Evolutionary conservation across 2,113 vertebrate genomes (phyloP).

Genomic region (Bos indicus): DNA sequence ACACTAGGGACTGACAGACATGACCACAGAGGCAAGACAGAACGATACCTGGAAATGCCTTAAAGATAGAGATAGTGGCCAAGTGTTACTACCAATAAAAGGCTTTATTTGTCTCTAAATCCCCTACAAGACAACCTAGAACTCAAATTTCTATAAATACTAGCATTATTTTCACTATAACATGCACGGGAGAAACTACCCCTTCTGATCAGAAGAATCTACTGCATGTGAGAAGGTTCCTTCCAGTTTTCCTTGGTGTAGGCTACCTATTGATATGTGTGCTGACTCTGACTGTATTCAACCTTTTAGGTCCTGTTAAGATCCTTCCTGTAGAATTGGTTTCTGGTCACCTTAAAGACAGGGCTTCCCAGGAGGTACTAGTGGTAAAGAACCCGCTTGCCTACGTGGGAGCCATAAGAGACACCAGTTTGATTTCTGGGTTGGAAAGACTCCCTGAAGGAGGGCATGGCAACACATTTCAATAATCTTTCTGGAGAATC

Average conservation of each 20-base stretch:
- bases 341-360: neutral
- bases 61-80: neutral
- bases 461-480: neutral
- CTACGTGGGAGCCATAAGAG: neutral
- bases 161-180: neutral
- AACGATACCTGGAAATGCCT: neutral
- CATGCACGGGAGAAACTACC: neutral
- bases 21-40: neutral
- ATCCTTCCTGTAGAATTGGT: neutral
- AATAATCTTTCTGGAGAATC: neutral
- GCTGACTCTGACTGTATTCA: neutral
- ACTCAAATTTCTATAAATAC: neutral
- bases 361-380: neutral
- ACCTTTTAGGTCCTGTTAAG: neutral
- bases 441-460: neutral
- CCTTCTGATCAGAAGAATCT: neutral
- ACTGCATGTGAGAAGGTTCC: neutral
- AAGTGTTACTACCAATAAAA: neutral
- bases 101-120: neutral
- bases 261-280: neutral
- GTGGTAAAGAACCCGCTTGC: neutral
- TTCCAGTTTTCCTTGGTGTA: neutral
- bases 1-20: accelerated
- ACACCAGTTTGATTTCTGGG: neutral
- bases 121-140: neutral